Evolutionary conservation across 1,140 invertebrate species (phyloP).

Genomic region (Paraescarpia echinospica): DNA sequence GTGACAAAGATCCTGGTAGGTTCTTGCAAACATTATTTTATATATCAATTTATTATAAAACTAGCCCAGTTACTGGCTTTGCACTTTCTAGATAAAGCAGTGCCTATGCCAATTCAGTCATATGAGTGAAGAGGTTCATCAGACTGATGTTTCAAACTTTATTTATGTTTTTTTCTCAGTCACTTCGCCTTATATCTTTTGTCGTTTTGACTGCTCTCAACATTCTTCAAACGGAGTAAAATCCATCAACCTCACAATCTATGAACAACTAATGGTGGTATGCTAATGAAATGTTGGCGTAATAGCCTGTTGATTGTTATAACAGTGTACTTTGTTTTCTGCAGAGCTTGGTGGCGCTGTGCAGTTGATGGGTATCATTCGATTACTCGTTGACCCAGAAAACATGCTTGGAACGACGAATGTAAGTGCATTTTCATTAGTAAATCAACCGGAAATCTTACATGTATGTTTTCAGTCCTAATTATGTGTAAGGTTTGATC

Average conservation of each 20-base stretch:
- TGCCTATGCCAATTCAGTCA: too few species aligned
- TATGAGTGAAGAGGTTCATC: too few species aligned
- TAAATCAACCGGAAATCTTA: neutral
- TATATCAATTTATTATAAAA: neutral
- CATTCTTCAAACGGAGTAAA: too few species aligned
- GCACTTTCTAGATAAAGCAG: too few species aligned
- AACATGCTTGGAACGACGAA: slow-evolving; percentile 92
- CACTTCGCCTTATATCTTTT: too few species aligned
- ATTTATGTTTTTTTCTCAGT: too few species aligned
- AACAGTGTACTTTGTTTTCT: slow-evolving; percentile 55
- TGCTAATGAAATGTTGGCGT: too few species aligned
- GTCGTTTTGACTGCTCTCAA: too few species aligned
- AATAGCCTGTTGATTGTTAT: neutral
- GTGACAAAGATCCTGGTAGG: slow-evolving; percentile 64
- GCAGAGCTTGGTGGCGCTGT: slow-evolving; percentile 94
- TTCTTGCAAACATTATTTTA: slow-evolving; percentile 19
- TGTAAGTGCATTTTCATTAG: slow-evolving; percentile 46
- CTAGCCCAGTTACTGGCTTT: neutral
- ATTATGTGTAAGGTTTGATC: neutral
- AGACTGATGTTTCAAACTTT: too few species aligned
- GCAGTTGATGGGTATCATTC: slow-evolving; percentile 90
- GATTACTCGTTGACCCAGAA: slow-evolving; percentile 94
- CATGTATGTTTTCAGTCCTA: neutral
- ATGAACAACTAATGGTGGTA: neutral
- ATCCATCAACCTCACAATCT: too few species aligned